Conservation (phyloP, 2,797 vertebrate species). For the Parambassis ranga region DNA sequence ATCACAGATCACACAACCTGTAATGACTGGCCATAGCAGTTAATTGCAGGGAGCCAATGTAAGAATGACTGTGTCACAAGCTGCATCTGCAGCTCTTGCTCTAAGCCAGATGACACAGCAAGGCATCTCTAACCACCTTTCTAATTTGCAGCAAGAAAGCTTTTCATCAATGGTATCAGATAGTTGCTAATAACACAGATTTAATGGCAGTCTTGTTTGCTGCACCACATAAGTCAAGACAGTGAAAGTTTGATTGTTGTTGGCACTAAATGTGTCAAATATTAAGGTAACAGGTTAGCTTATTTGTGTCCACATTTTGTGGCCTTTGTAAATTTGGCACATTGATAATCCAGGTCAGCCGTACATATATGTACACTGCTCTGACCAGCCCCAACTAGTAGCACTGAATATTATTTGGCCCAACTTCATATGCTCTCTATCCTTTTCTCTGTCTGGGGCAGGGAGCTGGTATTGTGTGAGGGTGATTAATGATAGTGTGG, state of each 20-base stretch:
- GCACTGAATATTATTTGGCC: not conserved
- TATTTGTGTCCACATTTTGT: not conserved
- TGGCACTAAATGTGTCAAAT: not conserved
- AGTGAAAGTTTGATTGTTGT: no score
- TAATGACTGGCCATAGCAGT: not conserved
- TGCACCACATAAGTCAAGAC: no score
- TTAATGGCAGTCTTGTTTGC: not conserved
- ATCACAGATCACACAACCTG: not conserved
- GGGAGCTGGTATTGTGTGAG: constrained; percentile 1
- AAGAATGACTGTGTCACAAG: constrained; percentile 3
- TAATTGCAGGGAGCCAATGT: not conserved
- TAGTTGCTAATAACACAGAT: not conserved
- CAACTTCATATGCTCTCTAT: not conserved
- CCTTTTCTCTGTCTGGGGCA: not conserved
- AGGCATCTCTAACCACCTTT: constrained; percentile 46
- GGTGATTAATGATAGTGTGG: constrained; percentile 17
- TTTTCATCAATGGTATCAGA: not conserved
- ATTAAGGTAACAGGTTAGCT: not conserved
- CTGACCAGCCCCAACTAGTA: not conserved
- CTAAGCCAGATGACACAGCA: constrained; percentile 25
- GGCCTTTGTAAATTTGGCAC: not conserved
- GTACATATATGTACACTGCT: not conserved
- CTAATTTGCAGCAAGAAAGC: constrained; percentile 30
- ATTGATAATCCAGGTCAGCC: not conserved
- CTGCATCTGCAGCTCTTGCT: constrained; percentile 42